Base-by-base conservation (phyloP, 1,140 invertebrate species). In the Colletes gigas region DNA sequence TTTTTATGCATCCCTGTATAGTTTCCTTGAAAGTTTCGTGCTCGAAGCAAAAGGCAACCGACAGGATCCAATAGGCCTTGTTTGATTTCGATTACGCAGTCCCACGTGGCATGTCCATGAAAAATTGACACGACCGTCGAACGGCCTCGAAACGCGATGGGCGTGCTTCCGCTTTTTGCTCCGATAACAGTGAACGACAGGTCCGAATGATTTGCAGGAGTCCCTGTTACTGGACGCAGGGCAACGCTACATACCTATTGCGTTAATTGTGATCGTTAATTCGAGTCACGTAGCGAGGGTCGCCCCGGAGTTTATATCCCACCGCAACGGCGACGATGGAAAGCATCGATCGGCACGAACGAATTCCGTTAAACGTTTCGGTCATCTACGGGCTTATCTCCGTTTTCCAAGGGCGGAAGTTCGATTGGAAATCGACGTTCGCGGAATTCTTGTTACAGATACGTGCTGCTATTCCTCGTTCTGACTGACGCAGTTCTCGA, bases 181-280 rank as follows among this genome's bases (percentile, higher is more conserved):
- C 63, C 19, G 78, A 75, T 80, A 80, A 66, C 67, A 39, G 62
- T 17, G 15, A 54, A 75, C 70, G 78, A 80, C 50, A 57, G 77
- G 30, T 19, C 15, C 6, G 70, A 66, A 65, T 80, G 78, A 80
- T 80, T 74, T 74, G 59, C 78, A 50, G 50, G 52, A 12, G 50
- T 1, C 6, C 50, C 9, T 14, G 39, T 14, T 41, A 66, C 60
- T 19, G 54, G 52, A 39, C 52, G 39, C 44, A 39, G 71, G 47
- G 66, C 68, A 19, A 10, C 44, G 21, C 39, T 77, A 62, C 57
- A 47, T 76, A 69, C 73, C 62, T 82, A 83, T 83, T 80, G 81
- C 85, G 83, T 87, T 87, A 87, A 88, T 84, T 86, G 86, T 86
- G 86, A 84, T 88, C 86, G 86, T 88, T 88, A 82, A 86, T 88